These are phyloP conservation scores for Polyommatus iphigenia DNA, from an alignment of 2,888 invertebrate genomes.

Conservation along the genomic window DNA sequence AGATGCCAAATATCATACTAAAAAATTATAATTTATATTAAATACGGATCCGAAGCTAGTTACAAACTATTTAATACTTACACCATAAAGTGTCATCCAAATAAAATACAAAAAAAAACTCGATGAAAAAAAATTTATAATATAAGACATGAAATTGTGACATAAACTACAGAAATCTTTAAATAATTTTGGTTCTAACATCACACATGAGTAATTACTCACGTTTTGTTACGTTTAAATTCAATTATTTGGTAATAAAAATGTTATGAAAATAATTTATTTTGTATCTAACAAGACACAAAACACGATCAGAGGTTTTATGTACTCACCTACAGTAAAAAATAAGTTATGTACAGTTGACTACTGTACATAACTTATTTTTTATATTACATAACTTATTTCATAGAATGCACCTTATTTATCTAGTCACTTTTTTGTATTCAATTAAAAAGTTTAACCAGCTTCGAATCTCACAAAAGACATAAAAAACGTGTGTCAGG, in stretches of 20 bases:
- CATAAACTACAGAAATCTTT: neutral
- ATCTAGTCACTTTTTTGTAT: neutral
- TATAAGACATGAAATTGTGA: neutral
- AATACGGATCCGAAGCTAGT: slow-evolving; percentile 71
- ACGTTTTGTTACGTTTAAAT: neutral
- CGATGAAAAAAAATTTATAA: neutral
- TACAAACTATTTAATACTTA: neutral
- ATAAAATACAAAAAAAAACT: neutral
- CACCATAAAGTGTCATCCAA: neutral
- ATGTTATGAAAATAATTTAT: neutral
- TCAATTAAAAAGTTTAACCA: slow-evolving; percentile 43
- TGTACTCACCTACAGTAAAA: no score
- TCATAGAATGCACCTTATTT: neutral
- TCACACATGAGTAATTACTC: neutral
- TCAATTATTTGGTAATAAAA: neutral
- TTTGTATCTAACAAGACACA: neutral
- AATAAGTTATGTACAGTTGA: neutral
- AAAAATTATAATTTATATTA: slow-evolving; percentile 46
- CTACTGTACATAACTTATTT: no score
- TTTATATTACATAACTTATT: no score
- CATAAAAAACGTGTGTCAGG: neutral
- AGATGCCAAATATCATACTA: slow-evolving; percentile 69
- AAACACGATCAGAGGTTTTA: neutral
- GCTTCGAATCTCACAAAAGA: slow-evolving; percentile 61
- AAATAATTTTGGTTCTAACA: neutral